These are phyloP conservation scores for Rotaria macrura DNA, from an alignment of 2,888 invertebrate species.

Conservation along the genomic window DNA sequence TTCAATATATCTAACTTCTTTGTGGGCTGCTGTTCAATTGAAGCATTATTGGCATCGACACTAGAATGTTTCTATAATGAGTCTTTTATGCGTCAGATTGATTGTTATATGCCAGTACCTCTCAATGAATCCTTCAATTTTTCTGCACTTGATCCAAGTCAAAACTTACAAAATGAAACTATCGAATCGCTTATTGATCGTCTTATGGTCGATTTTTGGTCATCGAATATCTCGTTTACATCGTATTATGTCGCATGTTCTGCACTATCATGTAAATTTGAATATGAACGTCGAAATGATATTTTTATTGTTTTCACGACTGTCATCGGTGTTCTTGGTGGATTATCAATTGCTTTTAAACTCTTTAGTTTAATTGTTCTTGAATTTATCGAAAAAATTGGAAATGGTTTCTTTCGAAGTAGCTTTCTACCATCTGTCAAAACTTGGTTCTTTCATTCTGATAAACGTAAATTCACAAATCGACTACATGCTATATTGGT, in stretches of 20 bases:
- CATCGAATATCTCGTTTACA: not conserved
- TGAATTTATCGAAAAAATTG: not conserved
- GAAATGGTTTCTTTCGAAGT: not conserved
- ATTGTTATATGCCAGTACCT: not conserved
- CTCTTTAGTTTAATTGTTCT: not conserved
- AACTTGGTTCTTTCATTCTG: not conserved
- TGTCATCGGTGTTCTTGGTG: not conserved
- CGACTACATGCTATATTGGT: not conserved
- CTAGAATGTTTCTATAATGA: not conserved
- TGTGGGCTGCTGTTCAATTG: not conserved
- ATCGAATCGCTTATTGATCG: not conserved
- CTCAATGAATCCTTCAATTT: not conserved
- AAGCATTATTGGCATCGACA: not conserved
- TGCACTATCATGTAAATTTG: not conserved
- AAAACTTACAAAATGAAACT: not conserved
- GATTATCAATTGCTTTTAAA: not conserved
- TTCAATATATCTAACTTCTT: too few species aligned
- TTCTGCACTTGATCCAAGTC: not conserved
- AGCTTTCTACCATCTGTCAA: not conserved
- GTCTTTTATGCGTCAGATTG: not conserved
- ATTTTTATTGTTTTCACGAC: not conserved
- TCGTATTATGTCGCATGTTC: not conserved
- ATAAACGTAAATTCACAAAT: not conserved
- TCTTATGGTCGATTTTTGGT: not conserved
- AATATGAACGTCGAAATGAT: not conserved